Percentiles rank a stretch among this genome's conserved stretches.
Evolutionary conservation across 1,140 invertebrate genomes (phyloP).

Genomic region (Cotesia chilonis): DNA sequence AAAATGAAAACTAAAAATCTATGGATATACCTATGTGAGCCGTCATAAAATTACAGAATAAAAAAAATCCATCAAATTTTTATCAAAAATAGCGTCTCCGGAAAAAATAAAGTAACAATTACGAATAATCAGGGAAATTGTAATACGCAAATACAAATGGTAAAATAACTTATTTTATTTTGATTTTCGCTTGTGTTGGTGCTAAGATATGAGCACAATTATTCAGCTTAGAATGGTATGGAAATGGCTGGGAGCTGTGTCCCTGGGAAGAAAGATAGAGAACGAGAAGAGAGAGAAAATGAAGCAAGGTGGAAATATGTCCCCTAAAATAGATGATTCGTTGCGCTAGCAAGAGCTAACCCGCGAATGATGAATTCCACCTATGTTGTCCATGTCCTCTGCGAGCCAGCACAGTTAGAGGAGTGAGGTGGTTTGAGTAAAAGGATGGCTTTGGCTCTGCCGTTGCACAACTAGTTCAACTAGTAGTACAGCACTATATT

Average conservation of each 20-base stretch:
- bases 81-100: too few species aligned
- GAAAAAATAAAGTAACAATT: too few species aligned
- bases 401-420: too few species aligned
- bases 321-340: slow-evolving; percentile 23
- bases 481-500: too few species aligned
- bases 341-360: slow-evolving; percentile 17
- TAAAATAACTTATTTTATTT: slow-evolving; percentile 27
- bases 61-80: too few species aligned
- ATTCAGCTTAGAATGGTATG: slow-evolving; percentile 20
- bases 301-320: background rate
- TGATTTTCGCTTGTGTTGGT: slow-evolving; percentile 12
- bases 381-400: background rate
- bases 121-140: background rate
- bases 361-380: slow-evolving; percentile 20
- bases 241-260: slow-evolving; percentile 11
- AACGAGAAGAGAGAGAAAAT: background rate
- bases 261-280: background rate
- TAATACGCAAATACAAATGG: slow-evolving; percentile 27
- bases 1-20: too few species aligned
- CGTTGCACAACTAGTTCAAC: too few species aligned
- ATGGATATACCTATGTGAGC: too few species aligned
- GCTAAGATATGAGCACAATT: slow-evolving; percentile 27
- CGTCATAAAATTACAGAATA: too few species aligned
- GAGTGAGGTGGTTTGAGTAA: too few species aligned
- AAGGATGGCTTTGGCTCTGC: too few species aligned